Evolutionary conservation across 2,888 invertebrate genomes (phyloP).

Genomic region (Pandemis heparana): DNA sequence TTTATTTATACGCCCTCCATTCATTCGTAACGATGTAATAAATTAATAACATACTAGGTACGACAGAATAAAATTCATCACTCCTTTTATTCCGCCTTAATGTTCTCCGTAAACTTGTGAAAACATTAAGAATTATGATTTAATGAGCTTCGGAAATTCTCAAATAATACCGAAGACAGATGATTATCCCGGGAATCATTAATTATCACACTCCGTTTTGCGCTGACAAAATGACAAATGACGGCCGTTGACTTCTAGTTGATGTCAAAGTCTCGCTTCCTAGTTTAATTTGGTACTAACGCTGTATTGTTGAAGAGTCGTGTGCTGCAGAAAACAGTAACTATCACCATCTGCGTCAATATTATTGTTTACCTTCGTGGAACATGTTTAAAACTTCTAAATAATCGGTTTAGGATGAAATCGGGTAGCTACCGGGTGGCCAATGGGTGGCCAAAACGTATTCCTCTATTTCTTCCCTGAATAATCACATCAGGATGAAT

Average conservation of each 20-base stretch:
- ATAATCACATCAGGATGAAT: no score
- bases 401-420: no score
- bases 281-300: constrained; percentile 29
- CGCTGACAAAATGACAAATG: constrained; percentile 38
- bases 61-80: not conserved
- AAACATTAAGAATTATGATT: not conserved
- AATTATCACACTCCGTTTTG: constrained; percentile 29
- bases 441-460: no score
- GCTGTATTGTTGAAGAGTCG: not conserved
- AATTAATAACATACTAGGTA: no score
- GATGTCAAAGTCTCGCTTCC: constrained; percentile 3
- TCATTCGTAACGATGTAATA: no score
- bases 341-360: no score
- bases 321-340: no score
- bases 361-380: no score
- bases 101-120: not conserved
- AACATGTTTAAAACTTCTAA: no score
- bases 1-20: no score
- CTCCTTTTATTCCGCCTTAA: not conserved
- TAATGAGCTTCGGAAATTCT: constrained; percentile 14
- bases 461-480: no score
- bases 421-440: no score
- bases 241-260: constrained; percentile 30
- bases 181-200: constrained; percentile 23
- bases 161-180: constrained; percentile 28